Conservation (phyloP, 2,888 invertebrate genomes). For the Hemithea aestivaria region DNA sequence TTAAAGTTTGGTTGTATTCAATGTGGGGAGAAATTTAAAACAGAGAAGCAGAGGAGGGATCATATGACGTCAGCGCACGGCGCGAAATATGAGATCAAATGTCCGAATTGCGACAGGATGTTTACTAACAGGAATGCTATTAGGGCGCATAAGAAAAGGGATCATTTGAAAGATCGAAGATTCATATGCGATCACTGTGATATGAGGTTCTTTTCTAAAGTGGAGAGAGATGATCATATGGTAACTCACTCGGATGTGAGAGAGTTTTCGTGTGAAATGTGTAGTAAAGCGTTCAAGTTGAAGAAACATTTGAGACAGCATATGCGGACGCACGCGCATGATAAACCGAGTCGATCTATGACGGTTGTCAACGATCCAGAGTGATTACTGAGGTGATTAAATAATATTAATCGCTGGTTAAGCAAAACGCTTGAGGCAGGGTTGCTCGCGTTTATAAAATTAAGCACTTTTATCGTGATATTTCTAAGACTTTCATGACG, state of each 20-base stretch:
- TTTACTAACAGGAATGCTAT: slow-evolving; percentile 30
- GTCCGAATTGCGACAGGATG: slow-evolving; percentile 41
- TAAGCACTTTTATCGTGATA: too few species aligned
- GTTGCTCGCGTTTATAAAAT: too few species aligned
- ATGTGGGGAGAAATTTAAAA: slow-evolving; percentile 31
- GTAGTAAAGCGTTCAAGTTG: slow-evolving; percentile 45
- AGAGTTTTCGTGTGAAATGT: slow-evolving; percentile 54
- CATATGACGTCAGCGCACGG: slow-evolving; percentile 40
- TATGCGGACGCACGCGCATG: slow-evolving; percentile 43
- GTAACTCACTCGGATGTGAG: slow-evolving; percentile 58
- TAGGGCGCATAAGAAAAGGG: slow-evolving; percentile 34
- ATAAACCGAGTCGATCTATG: slow-evolving; percentile 8
- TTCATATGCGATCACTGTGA: slow-evolving; percentile 33
- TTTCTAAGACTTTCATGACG: too few species aligned
- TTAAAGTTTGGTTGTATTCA: slow-evolving; percentile 19
- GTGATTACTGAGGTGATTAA: too few species aligned
- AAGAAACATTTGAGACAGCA: slow-evolving; percentile 49
- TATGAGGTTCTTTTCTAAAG: slow-evolving; percentile 28
- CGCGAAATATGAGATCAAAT: slow-evolving; percentile 39
- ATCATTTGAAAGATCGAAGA: slow-evolving; percentile 31
- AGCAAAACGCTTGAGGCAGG: too few species aligned
- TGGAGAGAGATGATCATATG: slow-evolving; percentile 49
- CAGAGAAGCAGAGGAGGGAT: slow-evolving; percentile 34
- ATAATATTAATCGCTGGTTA: too few species aligned
- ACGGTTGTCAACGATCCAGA: too few species aligned